phyloP scores from a whole-genome alignment of 37 sponge, comb jelly and placozoan species.

The Chondrosia reniformis region DNA sequence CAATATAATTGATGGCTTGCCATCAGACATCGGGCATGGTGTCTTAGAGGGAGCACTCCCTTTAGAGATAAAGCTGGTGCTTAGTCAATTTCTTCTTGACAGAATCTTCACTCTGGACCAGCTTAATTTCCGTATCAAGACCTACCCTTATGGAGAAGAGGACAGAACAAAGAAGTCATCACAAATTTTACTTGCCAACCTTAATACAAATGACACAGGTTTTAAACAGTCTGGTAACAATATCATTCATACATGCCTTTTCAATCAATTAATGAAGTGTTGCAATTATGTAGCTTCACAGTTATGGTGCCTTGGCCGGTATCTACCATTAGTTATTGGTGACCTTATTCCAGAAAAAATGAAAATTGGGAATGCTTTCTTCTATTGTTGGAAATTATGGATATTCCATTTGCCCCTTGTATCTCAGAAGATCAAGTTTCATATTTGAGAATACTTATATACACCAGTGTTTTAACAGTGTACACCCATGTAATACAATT shows the following conservation, averaged over 20 bases:
- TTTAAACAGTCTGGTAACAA: constrained; percentile 14
- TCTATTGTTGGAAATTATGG: constrained; percentile 43
- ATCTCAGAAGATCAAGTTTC: constrained; percentile 23
- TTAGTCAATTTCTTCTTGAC: constrained; percentile 1
- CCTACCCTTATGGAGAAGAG: constrained; percentile 31
- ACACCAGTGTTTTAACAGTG: too few species aligned
- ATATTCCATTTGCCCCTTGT: constrained; percentile 49
- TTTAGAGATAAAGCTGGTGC: constrained; percentile 26
- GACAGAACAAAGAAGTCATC: constrained; percentile 32
- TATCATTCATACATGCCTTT: too few species aligned
- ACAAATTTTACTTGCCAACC: neutral
- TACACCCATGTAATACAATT: too few species aligned
- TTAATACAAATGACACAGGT: neutral
- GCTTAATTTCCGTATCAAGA: constrained; percentile 19
- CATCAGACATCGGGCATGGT: constrained; percentile 69
- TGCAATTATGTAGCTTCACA: constrained; percentile 67
- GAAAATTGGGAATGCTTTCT: constrained; percentile 44
- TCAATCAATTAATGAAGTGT: too few species aligned
- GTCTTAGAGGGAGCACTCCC: constrained; percentile 45
- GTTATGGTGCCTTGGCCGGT: constrained; percentile 61
- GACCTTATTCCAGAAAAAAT: constrained; percentile 36
- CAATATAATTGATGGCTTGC: constrained; percentile 59
- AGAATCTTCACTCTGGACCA: constrained; percentile 14
- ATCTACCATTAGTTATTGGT: constrained; percentile 62
- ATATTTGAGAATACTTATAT: constrained; percentile 19